Evolutionary conservation across 2,888 invertebrate genomes (phyloP), one percentile per base, ranked within the genome.

Genomic region (Limenitis arthemis): DNA sequence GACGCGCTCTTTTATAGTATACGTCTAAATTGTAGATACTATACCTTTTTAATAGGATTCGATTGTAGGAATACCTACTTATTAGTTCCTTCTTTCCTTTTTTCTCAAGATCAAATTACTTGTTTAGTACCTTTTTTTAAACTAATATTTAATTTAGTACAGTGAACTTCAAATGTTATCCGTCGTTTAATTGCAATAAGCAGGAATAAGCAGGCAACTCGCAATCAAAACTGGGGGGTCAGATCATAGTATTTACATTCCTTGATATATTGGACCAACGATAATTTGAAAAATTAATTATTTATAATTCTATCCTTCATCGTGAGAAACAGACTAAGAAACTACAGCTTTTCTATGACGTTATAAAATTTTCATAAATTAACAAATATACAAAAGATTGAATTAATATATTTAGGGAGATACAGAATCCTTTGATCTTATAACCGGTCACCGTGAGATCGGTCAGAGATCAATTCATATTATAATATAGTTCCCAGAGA

Each of bases 391-490:
- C 68, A 70, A 77, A 66, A 71, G 71, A 72, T 72, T 77, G 73
- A 64, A 71, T 78, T 71, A 66, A 62, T 63, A 55, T 54, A 58
- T 53, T 66, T 64, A 68, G 68, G 69, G 72, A 73, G 70, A 71
- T 67, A 63, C 60, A 63, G 59, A 55, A 61, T 61, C 61, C 61
- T 58, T 54, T 54, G 40, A 49, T 41, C 55, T 64, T 36, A 12
- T 37, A 54, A 77, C 77, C 71, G 75, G 81, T 77, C 65, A 58
- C 43, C 76, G 77, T 79, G 79, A 72, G 80, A 77, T 65, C 62
- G 72, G 75, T 74, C 78, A 79, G 61, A 78, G 79, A 72, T 79
- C 77, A 76, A 62, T 62, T 62, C 44, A 56, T 48, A 66, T 64
- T 64, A 59, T 62, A 62, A 63, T 64, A 63, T 65, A 64, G 67